Conservation (phyloP, 2,113 vertebrate species). For the Aldabrachelys gigantea region DNA sequence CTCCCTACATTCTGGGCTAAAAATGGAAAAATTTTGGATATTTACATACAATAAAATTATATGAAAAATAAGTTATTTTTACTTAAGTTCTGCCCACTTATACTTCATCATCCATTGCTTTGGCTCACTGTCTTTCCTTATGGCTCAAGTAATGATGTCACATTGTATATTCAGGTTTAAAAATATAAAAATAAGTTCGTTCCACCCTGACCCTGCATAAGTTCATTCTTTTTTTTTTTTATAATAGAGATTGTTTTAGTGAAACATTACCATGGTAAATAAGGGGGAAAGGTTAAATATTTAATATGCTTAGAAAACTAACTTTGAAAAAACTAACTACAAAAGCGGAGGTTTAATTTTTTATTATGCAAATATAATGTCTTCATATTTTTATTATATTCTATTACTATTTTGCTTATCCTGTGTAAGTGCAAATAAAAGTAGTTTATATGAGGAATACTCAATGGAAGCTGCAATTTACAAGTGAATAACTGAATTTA, state of each 20-base stretch:
- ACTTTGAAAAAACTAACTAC: background rate
- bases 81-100: background rate
- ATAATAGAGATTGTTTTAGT: background rate
- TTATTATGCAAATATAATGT: background rate
- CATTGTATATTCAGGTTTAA: background rate
- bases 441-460: background rate
- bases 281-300: background rate
- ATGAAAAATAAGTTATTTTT: background rate
- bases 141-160: background rate
- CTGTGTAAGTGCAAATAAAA: background rate
- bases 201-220: background rate
- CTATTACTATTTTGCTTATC: background rate
- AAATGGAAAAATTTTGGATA: slow-evolving; percentile 62
- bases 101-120: background rate
- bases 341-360: background rate
- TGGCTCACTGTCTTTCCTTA: background rate
- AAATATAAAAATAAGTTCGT: background rate
- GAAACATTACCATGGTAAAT: background rate
- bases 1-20: slow-evolving; percentile 84
- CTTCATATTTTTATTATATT: background rate
- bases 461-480: background rate
- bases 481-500: background rate
- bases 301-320: background rate
- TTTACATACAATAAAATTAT: slow-evolving; percentile 9
- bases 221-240: background rate